Percentiles rank a stretch among this genome's conserved stretches.
Evolutionary conservation across 2,797 vertebrate genomes (phyloP).

Genomic region (Alauda arvensis): DNA sequence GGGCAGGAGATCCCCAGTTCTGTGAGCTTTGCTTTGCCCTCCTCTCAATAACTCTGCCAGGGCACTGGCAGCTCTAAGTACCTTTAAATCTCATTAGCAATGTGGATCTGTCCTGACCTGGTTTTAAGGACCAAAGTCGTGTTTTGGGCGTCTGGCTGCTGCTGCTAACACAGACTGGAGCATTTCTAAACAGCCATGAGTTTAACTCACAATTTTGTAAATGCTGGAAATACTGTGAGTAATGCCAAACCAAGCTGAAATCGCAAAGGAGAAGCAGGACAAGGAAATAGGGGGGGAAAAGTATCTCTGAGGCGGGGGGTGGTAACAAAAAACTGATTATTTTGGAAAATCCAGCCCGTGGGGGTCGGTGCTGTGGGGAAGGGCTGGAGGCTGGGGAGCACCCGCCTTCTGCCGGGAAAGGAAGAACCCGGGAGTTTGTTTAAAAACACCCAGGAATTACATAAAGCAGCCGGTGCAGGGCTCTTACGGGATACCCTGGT

Average conservation of each 20-base stretch:
- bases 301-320: not conserved
- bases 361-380: not conserved
- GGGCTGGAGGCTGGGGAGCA: not conserved
- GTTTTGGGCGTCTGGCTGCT: not conserved
- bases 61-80: not conserved
- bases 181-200: not conserved
- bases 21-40: not conserved
- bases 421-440: not conserved
- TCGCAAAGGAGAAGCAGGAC: not conserved
- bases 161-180: fast-evolving
- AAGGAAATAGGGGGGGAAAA: not conserved
- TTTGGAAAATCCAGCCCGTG: not conserved
- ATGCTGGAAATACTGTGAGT: not conserved
- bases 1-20: not conserved
- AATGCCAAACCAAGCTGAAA: not conserved
- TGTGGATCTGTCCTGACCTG: not conserved
- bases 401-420: not conserved
- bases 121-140: not conserved
- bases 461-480: not conserved
- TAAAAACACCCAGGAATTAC: not conserved
- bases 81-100: not conserved
- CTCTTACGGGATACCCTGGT: not conserved
- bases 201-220: not conserved
- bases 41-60: not conserved
- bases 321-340: not conserved